phyloP scores from a whole-genome alignment of 2,113 vertebrate species.

The Bubo blakistoni region DNA sequence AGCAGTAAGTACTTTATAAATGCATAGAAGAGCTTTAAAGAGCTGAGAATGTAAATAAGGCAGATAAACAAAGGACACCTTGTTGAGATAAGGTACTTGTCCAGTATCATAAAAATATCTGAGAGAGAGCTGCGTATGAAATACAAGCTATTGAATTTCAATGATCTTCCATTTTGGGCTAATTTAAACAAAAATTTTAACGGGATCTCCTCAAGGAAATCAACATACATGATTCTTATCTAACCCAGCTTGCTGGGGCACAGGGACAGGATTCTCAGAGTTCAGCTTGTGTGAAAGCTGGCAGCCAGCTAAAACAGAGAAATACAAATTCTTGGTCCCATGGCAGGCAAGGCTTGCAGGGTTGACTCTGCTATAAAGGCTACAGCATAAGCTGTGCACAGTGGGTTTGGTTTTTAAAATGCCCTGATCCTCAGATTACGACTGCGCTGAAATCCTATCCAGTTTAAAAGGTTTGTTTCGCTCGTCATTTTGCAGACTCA shows the following conservation, averaged over 20 bases:
- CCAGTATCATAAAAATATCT: not conserved
- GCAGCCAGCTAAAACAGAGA: not conserved
- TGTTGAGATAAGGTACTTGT: not conserved
- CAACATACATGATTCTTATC: not conserved
- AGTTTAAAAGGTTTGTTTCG: not conserved
- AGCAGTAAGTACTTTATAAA: not conserved
- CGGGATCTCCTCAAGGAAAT: not conserved
- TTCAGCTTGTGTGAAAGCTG: not conserved
- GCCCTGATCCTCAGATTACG: not conserved
- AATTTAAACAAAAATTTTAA: not conserved
- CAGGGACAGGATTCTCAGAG: not conserved
- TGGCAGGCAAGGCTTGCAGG: not conserved
- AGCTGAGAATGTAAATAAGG: not conserved
- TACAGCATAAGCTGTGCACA: not conserved
- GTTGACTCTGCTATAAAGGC: not conserved
- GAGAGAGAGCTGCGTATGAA: not conserved
- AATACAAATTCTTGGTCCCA: not conserved
- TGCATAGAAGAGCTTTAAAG: not conserved
- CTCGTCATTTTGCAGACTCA: not conserved
- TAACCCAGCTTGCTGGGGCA: accelerated
- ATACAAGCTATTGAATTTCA: not conserved
- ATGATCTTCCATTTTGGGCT: not conserved
- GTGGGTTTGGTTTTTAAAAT: not conserved
- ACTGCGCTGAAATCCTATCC: not conserved
- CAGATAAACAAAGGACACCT: not conserved